Percentiles rank a stretch among this genome's conserved stretches.
These are phyloP conservation scores for Poeciliopsis infans DNA, from an alignment of 2,797 vertebrate species.

Conservation along the genomic window DNA sequence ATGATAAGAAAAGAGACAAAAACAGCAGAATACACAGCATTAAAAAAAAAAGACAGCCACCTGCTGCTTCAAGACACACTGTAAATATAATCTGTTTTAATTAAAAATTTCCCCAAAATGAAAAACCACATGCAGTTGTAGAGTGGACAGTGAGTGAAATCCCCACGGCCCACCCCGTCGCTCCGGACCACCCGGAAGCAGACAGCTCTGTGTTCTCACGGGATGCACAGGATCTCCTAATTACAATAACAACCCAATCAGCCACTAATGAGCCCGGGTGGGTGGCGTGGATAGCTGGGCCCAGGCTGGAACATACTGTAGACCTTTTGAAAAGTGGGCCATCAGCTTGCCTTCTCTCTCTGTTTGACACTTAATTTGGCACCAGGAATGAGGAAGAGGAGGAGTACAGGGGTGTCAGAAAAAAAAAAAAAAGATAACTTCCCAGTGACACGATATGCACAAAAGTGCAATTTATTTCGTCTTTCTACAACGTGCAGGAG, in stretches of 20 bases:
- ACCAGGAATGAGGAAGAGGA: conserved; percentile 66
- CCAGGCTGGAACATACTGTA: conserved; percentile 51
- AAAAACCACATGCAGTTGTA: neutral
- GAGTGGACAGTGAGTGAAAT: conserved; percentile 60
- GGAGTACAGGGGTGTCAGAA: conserved; percentile 25
- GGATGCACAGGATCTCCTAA: conserved; percentile 64
- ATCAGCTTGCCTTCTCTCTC: conserved; percentile 59
- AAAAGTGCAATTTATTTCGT: neutral
- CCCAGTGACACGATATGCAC: neutral
- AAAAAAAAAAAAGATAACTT: conserved; percentile 21
- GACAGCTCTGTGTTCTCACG: conserved; percentile 64
- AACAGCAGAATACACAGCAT: neutral
- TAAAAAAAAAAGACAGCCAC: neutral
- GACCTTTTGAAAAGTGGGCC: conserved; percentile 69
- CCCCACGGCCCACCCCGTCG: conserved; percentile 46
- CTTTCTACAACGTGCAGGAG: neutral
- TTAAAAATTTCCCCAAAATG: neutral
- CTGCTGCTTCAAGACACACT: conserved; percentile 5
- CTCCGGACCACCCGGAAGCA: conserved; percentile 70
- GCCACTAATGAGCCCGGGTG: conserved; percentile 60
- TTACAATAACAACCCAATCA: conserved; percentile 77
- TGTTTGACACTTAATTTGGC: conserved; percentile 77
- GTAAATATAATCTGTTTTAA: neutral
- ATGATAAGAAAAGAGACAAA: neutral
- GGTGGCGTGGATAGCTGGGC: conserved; percentile 40